Percentiles rank a stretch among this genome's conserved stretches.
phyloP scores from a whole-genome alignment of 1,140 invertebrate species.

The Anadara kagoshimensis region DNA sequence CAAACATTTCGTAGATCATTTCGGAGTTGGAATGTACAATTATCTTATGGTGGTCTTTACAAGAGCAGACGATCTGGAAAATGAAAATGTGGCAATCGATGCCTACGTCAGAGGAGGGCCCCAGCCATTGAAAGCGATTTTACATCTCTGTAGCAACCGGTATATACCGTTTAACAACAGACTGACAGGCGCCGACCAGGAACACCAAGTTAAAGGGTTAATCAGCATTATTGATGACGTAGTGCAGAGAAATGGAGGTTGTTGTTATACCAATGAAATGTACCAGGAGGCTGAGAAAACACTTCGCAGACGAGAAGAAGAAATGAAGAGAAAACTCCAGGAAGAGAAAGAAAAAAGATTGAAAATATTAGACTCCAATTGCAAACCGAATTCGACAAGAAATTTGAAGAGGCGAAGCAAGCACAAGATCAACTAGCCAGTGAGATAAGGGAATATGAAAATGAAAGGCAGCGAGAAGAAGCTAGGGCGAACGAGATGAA shows the following conservation, averaged over 20 bases:
- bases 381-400: background rate
- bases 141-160: background rate
- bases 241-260: conserved; percentile 1
- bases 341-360: background rate
- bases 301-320: background rate
- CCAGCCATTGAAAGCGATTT: background rate
- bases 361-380: background rate
- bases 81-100: background rate
- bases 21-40: conserved; percentile 11
- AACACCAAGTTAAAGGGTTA: conserved; percentile 3
- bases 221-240: background rate
- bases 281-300: conserved; percentile 22
- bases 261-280: conserved; percentile 24
- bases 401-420: background rate
- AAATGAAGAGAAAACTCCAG: background rate
- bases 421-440: background rate
- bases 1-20: conserved; percentile 16
- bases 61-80: conserved; percentile 7
- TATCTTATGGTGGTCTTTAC: conserved; percentile 11
- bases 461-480: background rate
- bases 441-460: background rate
- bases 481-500: background rate
- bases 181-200: background rate
- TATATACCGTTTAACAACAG: conserved; percentile 14
- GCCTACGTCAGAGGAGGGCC: background rate